Evolutionary conservation across 2,888 invertebrate species (phyloP).

Genomic region (Coleophora flavipennella): DNA sequence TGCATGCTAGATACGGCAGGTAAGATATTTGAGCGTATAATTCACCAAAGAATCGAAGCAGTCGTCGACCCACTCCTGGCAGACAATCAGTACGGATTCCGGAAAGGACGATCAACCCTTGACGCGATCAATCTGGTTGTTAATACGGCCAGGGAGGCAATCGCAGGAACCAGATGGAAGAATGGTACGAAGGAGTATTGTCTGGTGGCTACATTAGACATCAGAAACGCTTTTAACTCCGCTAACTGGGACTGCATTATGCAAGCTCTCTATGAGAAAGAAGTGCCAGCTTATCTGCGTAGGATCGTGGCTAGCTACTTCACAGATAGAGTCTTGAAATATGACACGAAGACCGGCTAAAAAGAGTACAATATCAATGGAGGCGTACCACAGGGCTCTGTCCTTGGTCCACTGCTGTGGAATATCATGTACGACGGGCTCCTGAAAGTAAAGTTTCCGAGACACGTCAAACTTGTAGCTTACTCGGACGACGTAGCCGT

Average conservation of each 20-base stretch:
- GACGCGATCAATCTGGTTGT: too few species aligned
- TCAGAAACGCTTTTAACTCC: too few species aligned
- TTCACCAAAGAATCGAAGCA: background rate
- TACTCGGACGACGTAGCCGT: slow-evolving; percentile 10
- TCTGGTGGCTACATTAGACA: too few species aligned
- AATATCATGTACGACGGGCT: too few species aligned
- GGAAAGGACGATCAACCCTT: too few species aligned
- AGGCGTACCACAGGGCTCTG: slow-evolving; percentile 4
- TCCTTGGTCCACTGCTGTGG: too few species aligned
- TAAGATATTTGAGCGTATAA: background rate
- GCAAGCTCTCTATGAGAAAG: too few species aligned
- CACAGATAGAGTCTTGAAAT: background rate
- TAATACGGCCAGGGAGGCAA: background rate
- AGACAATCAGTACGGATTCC: too few species aligned
- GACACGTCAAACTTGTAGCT: slow-evolving; percentile 2
- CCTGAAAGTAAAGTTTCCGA: slow-evolving; percentile 4
- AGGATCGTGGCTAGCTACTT: slow-evolving; percentile 1
- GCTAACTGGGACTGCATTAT: too few species aligned
- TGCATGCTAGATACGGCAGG: background rate
- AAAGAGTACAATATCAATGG: background rate
- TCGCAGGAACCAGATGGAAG: background rate
- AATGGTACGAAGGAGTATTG: too few species aligned
- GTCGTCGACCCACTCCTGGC: too few species aligned
- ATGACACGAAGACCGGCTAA: background rate
- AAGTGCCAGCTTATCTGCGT: background rate